Evolutionary conservation across 2,797 vertebrate species (phyloP).

Genomic region (Danio kyathit): DNA sequence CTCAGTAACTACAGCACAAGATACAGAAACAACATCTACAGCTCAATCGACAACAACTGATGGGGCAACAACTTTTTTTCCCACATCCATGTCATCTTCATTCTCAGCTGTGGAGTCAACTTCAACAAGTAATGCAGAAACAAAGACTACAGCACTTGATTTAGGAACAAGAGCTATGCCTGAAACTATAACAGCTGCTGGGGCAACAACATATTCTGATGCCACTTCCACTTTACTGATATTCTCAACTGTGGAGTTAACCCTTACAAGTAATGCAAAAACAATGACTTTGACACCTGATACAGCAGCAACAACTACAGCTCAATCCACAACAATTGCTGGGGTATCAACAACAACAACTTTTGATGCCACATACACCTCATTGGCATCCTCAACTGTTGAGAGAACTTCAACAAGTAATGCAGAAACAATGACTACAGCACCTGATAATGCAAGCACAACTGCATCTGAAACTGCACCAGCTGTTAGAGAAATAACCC

Average conservation of each 20-base stretch:
- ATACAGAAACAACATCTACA: neutral
- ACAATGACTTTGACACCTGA: too few relatives aligned
- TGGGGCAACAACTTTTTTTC: neutral
- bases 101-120: neutral
- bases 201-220: neutral
- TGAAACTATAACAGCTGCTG: neutral
- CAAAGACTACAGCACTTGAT: neutral
- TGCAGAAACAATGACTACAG: too few relatives aligned
- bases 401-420: neutral
- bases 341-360: too few relatives aligned
- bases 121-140: neutral
- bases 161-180: neutral
- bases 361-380: too few relatives aligned
- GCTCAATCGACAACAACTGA: neutral
- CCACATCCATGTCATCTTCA: fast-evolving
- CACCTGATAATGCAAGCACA: neutral
- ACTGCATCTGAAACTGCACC: neutral
- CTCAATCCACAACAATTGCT: too few relatives aligned
- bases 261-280: too few relatives aligned
- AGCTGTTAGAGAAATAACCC: neutral
- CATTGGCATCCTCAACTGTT: neutral
- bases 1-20: neutral
- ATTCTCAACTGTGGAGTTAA: neutral
- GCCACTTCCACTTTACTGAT: fast-evolving
- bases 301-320: neutral